Conservation (phyloP, 2,888 invertebrate genomes). For the Acanthosepion esculentum region DNA sequence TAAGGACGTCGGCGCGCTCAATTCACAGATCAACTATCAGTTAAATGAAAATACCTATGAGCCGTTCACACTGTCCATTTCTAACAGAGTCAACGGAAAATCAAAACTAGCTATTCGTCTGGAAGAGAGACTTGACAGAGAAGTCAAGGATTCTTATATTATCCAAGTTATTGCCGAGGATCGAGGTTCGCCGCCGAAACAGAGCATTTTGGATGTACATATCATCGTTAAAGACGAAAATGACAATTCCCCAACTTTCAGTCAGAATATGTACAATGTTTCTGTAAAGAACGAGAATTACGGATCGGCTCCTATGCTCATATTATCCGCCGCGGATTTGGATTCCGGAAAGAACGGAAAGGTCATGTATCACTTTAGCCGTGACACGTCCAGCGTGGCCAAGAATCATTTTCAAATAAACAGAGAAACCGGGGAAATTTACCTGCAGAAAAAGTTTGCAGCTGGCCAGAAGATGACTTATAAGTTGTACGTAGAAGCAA, state of each 20-base stretch:
- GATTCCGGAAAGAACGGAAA: background rate
- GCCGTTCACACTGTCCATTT: background rate
- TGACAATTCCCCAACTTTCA: background rate
- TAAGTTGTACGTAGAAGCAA: background rate
- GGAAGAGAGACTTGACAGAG: background rate
- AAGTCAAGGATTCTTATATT: background rate
- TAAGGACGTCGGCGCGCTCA: background rate
- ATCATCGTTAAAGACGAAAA: background rate
- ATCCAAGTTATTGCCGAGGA: background rate
- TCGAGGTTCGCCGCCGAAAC: background rate
- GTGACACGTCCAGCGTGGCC: background rate
- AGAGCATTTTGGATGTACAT: background rate
- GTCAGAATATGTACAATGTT: background rate
- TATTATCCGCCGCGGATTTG: background rate
- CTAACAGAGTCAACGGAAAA: background rate
- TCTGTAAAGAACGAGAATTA: background rate
- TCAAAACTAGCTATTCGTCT: background rate
- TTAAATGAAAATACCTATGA: background rate
- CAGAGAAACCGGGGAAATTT: background rate
- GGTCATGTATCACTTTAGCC: background rate
- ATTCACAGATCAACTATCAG: background rate
- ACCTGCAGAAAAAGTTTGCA: background rate
- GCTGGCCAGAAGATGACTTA: background rate
- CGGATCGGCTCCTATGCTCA: background rate
- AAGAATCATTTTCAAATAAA: background rate